Conservation (phyloP, 2,113 vertebrate genomes). For the Casuarius casuarius region DNA sequence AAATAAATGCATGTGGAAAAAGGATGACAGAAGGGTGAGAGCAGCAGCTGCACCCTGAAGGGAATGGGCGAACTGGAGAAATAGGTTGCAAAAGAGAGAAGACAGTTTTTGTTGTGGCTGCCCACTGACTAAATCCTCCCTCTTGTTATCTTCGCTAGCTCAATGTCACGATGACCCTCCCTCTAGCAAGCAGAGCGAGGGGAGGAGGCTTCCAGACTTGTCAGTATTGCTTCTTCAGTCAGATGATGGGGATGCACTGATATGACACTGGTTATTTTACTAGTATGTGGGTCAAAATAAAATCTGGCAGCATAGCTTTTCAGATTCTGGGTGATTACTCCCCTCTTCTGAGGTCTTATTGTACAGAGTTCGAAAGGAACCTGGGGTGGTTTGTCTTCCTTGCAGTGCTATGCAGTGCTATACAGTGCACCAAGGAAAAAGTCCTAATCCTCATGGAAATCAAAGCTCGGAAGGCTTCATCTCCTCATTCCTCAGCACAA, state of each 20-base stretch:
- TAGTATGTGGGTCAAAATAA: slow-evolving; percentile 53
- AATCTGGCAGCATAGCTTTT: slow-evolving; percentile 48
- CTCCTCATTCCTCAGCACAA: neutral
- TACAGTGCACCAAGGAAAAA: neutral
- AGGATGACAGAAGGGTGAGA: slow-evolving; percentile 43
- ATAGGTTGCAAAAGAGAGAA: slow-evolving; percentile 16
- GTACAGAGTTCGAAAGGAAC: neutral
- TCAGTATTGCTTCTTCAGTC: slow-evolving; percentile 55
- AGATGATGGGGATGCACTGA: slow-evolving; percentile 37
- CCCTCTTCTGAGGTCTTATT: neutral
- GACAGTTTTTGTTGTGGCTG: neutral
- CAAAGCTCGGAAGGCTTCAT: neutral
- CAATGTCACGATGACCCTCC: slow-evolving; percentile 26
- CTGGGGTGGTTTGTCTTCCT: neutral
- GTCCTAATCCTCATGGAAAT: neutral
- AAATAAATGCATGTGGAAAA: slow-evolving; percentile 70
- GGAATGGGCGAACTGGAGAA: slow-evolving; percentile 48
- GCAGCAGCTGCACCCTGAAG: slow-evolving; percentile 68
- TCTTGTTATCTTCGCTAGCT: neutral
- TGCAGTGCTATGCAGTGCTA: neutral
- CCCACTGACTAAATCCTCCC: neutral
- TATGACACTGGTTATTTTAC: slow-evolving; percentile 45
- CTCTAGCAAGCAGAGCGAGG: slow-evolving; percentile 30
- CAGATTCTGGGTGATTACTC: neutral
- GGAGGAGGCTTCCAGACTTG: slow-evolving; percentile 60